Evolutionary conservation across 2,888 invertebrate species (phyloP).

Genomic region (Shargacucullia verbasci): DNA sequence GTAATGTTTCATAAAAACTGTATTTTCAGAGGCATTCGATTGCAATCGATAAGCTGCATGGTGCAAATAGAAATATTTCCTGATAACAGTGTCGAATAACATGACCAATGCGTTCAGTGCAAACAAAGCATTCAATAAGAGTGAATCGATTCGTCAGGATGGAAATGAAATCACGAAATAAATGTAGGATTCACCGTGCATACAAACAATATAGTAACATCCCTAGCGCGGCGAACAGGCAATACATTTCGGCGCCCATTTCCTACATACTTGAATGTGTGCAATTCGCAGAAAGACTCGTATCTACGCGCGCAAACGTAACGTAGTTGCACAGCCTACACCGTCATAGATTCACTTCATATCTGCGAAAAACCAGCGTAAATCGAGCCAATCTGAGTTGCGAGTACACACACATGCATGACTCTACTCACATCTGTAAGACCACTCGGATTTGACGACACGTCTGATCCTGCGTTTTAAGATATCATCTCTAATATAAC

Average conservation of each 20-base stretch:
- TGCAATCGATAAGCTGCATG: slow-evolving; percentile 15
- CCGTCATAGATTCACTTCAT: slow-evolving; percentile 51
- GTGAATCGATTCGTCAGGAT: slow-evolving; percentile 6
- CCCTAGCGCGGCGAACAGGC: slow-evolving; percentile 58
- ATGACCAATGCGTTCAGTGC: not conserved
- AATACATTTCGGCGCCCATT: slow-evolving; percentile 62
- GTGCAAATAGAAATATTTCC: slow-evolving; percentile 1
- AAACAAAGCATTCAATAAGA: slow-evolving; percentile 19
- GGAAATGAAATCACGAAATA: slow-evolving; percentile 14
- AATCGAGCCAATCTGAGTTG: slow-evolving; percentile 71
- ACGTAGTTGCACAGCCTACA: slow-evolving; percentile 51
- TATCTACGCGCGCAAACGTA: slow-evolving; percentile 42
- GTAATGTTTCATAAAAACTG: slow-evolving; percentile 14
- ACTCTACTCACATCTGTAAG: slow-evolving; percentile 10
- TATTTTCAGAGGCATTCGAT: slow-evolving; percentile 1
- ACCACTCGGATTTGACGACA: slow-evolving; percentile 13
- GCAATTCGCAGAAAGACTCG: slow-evolving; percentile 67
- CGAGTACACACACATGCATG: slow-evolving; percentile 13
- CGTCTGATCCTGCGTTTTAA: not conserved
- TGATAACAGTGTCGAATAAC: slow-evolving; percentile 13
- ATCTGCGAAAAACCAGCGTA: slow-evolving; percentile 61
- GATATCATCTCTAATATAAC: not conserved
- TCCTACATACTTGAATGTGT: slow-evolving; percentile 64
- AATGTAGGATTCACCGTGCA: slow-evolving; percentile 8
- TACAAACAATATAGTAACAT: slow-evolving; percentile 40